Percentiles rank a stretch among this genome's conserved stretches.
phyloP scores from a whole-genome alignment of 2,888 invertebrate genomes.

The Trimorus sp. region DNA sequence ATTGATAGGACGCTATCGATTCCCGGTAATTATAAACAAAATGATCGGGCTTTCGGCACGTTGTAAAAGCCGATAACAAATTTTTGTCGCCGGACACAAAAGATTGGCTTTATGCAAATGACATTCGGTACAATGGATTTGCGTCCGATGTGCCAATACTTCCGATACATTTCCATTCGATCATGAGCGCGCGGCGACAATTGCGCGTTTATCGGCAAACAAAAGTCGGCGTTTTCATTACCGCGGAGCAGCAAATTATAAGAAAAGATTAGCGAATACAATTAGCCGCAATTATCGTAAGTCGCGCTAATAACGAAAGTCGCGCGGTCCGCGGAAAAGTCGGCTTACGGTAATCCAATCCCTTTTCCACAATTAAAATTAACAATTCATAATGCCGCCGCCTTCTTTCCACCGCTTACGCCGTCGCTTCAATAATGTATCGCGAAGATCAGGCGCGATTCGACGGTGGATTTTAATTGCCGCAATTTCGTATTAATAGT shows the following conservation, averaged over 20 bases:
- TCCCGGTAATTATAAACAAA: no score
- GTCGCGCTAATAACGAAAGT: slow-evolving; percentile 7
- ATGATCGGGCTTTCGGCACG: no score
- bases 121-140: slow-evolving; percentile 12
- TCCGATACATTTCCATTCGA: background rate
- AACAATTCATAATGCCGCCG: no score
- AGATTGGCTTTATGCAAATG: slow-evolving; percentile 19
- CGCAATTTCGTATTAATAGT: slow-evolving; percentile 12
- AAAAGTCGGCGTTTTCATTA: no score
- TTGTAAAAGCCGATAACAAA: background rate
- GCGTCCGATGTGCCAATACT: slow-evolving; percentile 3
- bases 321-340: background rate
- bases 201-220: no score
- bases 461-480: slow-evolving; percentile 16
- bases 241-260: background rate
- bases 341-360: no score
- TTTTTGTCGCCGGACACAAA: background rate
- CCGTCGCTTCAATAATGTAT: slow-evolving; percentile 24
- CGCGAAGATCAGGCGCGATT: slow-evolving; percentile 18
- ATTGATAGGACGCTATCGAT: no score
- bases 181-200: no score
- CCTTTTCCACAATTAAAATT: no score
- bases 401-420: no score
- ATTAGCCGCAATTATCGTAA: background rate
- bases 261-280: background rate